Percentiles rank a stretch among this genome's conserved stretches.
Evolutionary conservation across 2,797 vertebrate species (phyloP).

Genomic region (Sebastes hubbsi): DNA sequence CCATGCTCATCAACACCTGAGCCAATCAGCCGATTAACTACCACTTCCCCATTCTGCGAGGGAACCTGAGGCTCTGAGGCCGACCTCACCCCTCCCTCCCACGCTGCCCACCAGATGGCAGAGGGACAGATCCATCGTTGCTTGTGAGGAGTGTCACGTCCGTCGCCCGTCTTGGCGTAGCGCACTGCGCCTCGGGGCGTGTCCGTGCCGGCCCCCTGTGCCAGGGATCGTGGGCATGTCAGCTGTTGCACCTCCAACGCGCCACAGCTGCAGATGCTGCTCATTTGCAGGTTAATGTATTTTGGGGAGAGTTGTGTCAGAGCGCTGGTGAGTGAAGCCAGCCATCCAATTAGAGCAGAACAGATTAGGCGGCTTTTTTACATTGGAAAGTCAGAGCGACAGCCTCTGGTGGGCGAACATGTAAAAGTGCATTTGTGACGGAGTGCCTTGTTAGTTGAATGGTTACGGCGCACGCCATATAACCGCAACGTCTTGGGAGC

Average conservation of each 20-base stretch:
- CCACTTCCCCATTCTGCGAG: neutral
- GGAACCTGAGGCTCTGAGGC: conserved; percentile 2
- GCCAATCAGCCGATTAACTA: neutral
- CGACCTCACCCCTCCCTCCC: neutral
- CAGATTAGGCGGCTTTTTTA: conserved; percentile 53
- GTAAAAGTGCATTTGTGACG: neutral
- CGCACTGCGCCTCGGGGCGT: conserved; percentile 45
- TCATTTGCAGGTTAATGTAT: conserved; percentile 78
- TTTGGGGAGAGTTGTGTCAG: conserved; percentile 48
- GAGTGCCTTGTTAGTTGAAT: neutral
- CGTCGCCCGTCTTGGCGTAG: conserved; percentile 33
- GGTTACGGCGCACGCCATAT: neutral
- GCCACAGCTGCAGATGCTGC: conserved; percentile 69
- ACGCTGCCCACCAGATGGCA: conserved; percentile 58
- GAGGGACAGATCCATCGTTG: conserved; percentile 54
- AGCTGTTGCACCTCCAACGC: conserved; percentile 52
- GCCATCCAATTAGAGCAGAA: conserved; percentile 68
- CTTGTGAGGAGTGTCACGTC: conserved; percentile 56
- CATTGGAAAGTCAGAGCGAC: conserved; percentile 19
- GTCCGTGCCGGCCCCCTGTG: conserved; percentile 46
- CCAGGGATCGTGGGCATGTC: conserved; percentile 58
- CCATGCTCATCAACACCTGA: conserved; percentile 16
- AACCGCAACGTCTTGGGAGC: neutral
- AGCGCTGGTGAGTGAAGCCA: conserved; percentile 39
- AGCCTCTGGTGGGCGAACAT: neutral